Conservation (phyloP, 2,113 vertebrate genomes). For the Saguinus midas region DNA sequence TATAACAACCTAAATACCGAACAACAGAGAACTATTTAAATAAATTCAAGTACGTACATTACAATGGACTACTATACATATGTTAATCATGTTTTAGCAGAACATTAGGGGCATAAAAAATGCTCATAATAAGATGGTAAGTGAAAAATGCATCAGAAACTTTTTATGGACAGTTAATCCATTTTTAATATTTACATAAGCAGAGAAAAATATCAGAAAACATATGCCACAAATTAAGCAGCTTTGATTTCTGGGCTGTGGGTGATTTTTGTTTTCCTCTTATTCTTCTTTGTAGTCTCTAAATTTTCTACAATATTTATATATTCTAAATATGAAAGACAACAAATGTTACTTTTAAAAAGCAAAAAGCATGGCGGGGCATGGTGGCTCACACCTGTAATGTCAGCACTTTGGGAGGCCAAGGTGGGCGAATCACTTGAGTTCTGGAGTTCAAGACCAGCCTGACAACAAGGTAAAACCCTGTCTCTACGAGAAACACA, state of each 20-base stretch:
- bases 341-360: slow-evolving; percentile 33
- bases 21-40: not conserved
- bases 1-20: not conserved
- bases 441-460: too few relatives aligned
- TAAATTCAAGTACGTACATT: not conserved
- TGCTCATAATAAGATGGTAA: not conserved
- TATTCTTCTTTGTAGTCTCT: slow-evolving; percentile 27
- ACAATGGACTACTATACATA: not conserved
- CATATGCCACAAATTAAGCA: not conserved
- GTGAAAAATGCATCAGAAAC: not conserved
- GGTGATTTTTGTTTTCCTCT: slow-evolving; percentile 16
- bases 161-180: not conserved
- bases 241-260: not conserved
- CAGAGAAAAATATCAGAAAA: slow-evolving; percentile 10
- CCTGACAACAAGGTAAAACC: too few relatives aligned
- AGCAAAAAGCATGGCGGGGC: too few relatives aligned
- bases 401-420: too few relatives aligned
- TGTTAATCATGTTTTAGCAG: not conserved
- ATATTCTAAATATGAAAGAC: slow-evolving; percentile 33
- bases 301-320: slow-evolving; percentile 1
- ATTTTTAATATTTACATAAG: slow-evolving; percentile 29
- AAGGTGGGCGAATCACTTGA: too few relatives aligned
- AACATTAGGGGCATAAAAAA: not conserved
- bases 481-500: too few relatives aligned
- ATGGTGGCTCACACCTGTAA: too few relatives aligned